phyloP scores from a whole-genome alignment of 2,888 invertebrate species.

The Troglohyphantes excavatus region DNA sequence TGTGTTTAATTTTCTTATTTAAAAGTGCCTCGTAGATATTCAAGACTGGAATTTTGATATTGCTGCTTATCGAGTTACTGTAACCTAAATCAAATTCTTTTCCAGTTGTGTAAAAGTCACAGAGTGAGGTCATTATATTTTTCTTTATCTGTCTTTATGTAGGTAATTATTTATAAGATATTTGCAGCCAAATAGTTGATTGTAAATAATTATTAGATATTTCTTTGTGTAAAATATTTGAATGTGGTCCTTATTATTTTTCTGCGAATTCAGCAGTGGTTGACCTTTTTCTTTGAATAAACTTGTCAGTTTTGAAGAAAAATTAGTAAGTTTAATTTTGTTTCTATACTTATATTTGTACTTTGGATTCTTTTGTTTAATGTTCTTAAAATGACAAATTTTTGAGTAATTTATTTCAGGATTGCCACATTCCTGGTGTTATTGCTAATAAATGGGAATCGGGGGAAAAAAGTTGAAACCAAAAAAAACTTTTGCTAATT shows the following conservation, averaged over 20 bases:
- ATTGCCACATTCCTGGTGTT: no score
- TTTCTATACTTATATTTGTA: background rate
- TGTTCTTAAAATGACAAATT: no score
- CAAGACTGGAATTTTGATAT: constrained; percentile 25
- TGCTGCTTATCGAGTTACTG: constrained; percentile 4
- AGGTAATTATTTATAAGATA: constrained; percentile 19
- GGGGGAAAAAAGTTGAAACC: no score
- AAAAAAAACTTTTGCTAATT: no score
- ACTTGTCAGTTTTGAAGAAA: constrained; percentile 4
- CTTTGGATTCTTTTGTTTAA: no score
- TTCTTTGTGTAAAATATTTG: constrained; percentile 39
- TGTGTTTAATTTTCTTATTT: constrained; percentile 51
- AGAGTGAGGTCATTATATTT: background rate
- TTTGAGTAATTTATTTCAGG: no score
- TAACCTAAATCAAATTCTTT: background rate
- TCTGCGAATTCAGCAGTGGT: background rate
- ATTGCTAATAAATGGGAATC: no score
- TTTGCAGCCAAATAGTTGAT: constrained; percentile 28
- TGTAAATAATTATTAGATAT: constrained; percentile 38
- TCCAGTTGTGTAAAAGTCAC: background rate
- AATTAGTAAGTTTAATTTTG: background rate
- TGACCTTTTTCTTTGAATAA: constrained; percentile 1
- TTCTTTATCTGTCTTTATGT: constrained; percentile 7
- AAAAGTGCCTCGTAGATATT: constrained; percentile 54
- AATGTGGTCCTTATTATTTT: constrained; percentile 12